These are phyloP conservation scores for Forpus xanthops DNA, from an alignment of 2,797 vertebrate species.

Conservation along the genomic window DNA sequence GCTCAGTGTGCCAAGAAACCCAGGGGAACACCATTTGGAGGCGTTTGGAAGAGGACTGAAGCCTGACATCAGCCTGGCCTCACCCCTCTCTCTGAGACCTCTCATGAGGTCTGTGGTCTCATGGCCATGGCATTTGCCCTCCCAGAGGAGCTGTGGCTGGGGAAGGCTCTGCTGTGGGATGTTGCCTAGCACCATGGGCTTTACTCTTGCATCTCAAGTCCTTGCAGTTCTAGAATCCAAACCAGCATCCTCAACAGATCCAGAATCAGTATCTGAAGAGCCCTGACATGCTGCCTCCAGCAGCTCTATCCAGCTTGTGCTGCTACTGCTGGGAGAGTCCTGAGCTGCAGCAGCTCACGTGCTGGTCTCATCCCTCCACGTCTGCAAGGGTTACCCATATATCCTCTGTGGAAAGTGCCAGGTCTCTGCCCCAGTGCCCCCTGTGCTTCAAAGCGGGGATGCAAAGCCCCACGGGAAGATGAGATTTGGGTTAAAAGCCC, in stretches of 20 bases:
- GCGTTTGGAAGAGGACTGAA: neutral
- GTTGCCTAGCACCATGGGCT: neutral
- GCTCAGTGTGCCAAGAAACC: neutral
- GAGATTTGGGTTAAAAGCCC: neutral
- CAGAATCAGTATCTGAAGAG: neutral
- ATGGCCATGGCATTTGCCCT: neutral
- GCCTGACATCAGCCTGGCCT: slow-evolving; percentile 14
- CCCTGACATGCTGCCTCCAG: neutral
- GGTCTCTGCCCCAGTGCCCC: neutral
- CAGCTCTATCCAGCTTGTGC: neutral
- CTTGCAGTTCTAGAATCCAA: neutral
- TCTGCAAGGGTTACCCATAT: neutral
- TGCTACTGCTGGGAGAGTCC: neutral
- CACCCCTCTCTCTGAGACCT: neutral
- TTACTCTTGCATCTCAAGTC: neutral
- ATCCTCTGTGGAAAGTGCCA: neutral
- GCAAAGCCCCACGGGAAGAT: neutral
- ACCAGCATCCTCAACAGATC: neutral
- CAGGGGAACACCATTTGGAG: neutral
- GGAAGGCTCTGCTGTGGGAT: neutral
- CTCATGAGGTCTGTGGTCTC: neutral
- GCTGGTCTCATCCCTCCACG: neutral
- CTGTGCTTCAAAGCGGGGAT: neutral
- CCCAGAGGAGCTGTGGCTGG: neutral
- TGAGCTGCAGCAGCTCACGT: neutral